Base-by-base conservation (phyloP, 1,140 invertebrate species). In the Heliothis subflexa region DNA sequence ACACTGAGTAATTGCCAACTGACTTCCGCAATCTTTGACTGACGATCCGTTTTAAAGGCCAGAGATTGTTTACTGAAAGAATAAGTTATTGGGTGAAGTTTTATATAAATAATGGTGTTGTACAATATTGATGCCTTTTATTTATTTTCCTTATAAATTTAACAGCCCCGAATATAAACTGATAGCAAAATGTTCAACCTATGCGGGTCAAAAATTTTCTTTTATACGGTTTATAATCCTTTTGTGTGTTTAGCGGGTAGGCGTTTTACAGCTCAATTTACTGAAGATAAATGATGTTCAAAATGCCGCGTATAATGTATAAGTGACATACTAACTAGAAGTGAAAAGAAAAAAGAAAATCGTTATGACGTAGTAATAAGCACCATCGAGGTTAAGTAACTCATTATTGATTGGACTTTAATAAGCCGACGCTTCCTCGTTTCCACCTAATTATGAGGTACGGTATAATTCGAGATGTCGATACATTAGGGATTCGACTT, bases 401-500 rank as follows among this genome's bases (percentile, higher is more conserved):
- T 28, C 47, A 10, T 10, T 14, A 49, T 68, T 52, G 50, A 70
- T 70, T 70, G 16, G 13, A 28, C 5, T 21, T 68, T 25, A 13
- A n/a, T 70, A 12, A 47, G 16, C 0, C 0, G n/a, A 66, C 12
- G 45, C 33, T 66, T 16, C 3, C n/a, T 40, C 45, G 62, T 47
- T 66, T 66, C 62, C 16, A 18, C 62, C 3, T 66, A 66, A 47
- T 66, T 66, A 66, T 47, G 16, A 66, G 40, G 18, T 16, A 47
- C 40, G 62, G 16, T 40, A 13, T n/a, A n/a, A 55, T 52, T 59
- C 18, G 16, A 59, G 50, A 59, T 73, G 40, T 54, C 50, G 33
- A 73, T 73, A 73, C 16, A 75, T 75, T 62, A 70, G 50, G 47
- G 47, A 50, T 52, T 33, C 59, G 57, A 75, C 59, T 75, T 77